Evolutionary conservation across 2,888 invertebrate genomes (phyloP).

Genomic region (Chymomyza amoena): DNA sequence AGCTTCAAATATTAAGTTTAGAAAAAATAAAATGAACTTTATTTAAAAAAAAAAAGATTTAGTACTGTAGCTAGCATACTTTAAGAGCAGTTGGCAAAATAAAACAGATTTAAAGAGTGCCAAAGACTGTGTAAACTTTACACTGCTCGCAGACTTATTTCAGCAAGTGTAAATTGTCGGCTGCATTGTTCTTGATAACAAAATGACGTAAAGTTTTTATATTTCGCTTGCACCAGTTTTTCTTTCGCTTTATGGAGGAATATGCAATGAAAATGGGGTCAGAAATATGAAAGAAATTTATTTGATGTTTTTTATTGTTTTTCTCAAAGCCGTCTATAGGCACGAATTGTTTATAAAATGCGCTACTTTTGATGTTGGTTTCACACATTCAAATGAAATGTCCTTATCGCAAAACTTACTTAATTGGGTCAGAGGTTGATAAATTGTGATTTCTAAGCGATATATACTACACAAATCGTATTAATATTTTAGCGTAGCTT

Average conservation of each 20-base stretch:
- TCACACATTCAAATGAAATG: conserved; percentile 9
- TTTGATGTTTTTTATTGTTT: neutral
- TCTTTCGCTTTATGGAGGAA: conserved; percentile 24
- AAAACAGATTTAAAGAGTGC: too few species aligned
- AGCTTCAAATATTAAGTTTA: too few species aligned
- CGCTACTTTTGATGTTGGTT: neutral
- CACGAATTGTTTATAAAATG: conserved; percentile 3
- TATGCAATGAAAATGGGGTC: conserved; percentile 55
- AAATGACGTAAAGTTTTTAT: conserved; percentile 52
- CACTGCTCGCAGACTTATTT: too few species aligned
- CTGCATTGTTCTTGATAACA: conserved; percentile 35
- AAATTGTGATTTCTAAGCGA: conserved; percentile 49
- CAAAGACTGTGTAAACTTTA: too few species aligned
- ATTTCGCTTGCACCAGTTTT: conserved; percentile 32
- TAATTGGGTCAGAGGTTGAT: conserved; percentile 74
- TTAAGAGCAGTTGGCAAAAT: too few species aligned
- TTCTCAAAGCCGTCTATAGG: neutral
- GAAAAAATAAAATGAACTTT: too few species aligned
- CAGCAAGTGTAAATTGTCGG: too few species aligned
- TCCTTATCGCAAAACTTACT: conserved; percentile 54
- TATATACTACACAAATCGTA: conserved; percentile 13
- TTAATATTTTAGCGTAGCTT: conserved; percentile 2
- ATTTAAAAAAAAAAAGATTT: too few species aligned
- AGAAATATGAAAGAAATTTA: conserved; percentile 51
- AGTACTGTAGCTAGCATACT: too few species aligned